phyloP scores from a whole-genome alignment of 2,888 invertebrate genomes.

The Deladenus siricidicola region DNA sequence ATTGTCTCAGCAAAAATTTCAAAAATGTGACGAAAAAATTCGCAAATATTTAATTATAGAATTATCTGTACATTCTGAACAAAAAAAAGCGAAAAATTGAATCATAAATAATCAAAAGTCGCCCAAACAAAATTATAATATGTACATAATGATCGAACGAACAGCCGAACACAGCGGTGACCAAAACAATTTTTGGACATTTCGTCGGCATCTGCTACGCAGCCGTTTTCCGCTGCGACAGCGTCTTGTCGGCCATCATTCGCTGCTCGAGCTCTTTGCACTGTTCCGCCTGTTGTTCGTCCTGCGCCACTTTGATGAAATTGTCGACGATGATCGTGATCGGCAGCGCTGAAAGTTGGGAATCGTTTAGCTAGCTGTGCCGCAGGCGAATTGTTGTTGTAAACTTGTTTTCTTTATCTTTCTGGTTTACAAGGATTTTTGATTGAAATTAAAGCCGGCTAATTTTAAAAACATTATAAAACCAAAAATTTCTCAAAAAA shows the following conservation, averaged over 20 bases:
- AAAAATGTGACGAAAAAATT: no score
- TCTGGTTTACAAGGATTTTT: not conserved
- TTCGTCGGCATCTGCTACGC: not conserved
- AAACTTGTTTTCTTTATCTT: not conserved
- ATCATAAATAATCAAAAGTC: no score
- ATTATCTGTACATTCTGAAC: no score
- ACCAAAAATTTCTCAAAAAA: not conserved
- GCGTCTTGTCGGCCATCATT: constrained; percentile 21
- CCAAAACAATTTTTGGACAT: no score
- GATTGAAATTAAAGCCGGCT: not conserved
- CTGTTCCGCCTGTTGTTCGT: constrained; percentile 51
- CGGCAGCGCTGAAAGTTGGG: constrained; percentile 47
- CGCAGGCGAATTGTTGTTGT: not conserved
- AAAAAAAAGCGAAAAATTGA: no score
- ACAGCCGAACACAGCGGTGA: no score
- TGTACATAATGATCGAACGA: no score
- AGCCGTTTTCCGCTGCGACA: constrained; percentile 6
- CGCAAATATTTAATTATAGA: no score
- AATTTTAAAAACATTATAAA: not conserved
- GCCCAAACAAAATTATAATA: no score
- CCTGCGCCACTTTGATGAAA: constrained; percentile 52
- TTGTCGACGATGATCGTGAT: constrained; percentile 53
- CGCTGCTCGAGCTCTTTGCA: constrained; percentile 28
- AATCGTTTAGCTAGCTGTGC: not conserved
- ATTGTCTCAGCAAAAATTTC: no score